A percentile compares a stretch with the other conserved stretches of the same genome.
Evolutionary conservation across 2,888 invertebrate genomes (phyloP).

Genomic region (Parelbella ahira): DNA sequence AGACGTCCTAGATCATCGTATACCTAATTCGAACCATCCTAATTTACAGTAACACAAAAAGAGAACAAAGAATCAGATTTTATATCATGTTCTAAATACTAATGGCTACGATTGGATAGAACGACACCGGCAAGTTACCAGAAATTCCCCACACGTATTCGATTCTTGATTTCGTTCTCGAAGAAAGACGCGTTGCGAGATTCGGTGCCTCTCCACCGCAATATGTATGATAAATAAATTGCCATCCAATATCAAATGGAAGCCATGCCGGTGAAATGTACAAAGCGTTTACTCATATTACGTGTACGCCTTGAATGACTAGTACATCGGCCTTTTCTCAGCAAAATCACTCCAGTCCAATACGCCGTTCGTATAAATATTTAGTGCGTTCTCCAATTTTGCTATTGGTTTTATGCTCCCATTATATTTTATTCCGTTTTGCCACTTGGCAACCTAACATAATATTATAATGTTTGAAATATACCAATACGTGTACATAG

Average conservation of each 20-base stretch:
- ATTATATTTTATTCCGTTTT: conserved; percentile 16
- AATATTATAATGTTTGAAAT: conserved; percentile 13
- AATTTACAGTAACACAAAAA: too few relatives aligned
- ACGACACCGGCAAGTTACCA: conserved; percentile 44
- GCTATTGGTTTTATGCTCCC: conserved; percentile 13
- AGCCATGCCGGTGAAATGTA: conserved; percentile 74
- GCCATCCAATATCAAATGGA: conserved; percentile 80
- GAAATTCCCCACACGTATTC: conserved; percentile 71
- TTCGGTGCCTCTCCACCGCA: conserved; percentile 64
- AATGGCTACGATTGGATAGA: conserved; percentile 45
- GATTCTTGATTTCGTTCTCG: conserved; percentile 67
- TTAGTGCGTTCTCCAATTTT: conserved; percentile 16
- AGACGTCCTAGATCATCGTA: too few relatives aligned
- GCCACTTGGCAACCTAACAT: conserved; percentile 4
- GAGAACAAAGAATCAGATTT: conserved; percentile 10
- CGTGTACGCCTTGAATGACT: conserved; percentile 50
- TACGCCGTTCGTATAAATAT: conserved; percentile 16
- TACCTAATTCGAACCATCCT: too few relatives aligned
- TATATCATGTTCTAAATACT: conserved; percentile 27
- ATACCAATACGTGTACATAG: background rate
- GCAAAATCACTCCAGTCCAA: conserved; percentile 14
- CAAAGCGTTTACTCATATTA: conserved; percentile 69
- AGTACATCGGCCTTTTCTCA: conserved; percentile 12
- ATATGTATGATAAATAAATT: conserved; percentile 81
- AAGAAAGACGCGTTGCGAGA: conserved; percentile 64